Conservation (phyloP, 2,113 vertebrate species). For the Anoplopoma fimbria region DNA sequence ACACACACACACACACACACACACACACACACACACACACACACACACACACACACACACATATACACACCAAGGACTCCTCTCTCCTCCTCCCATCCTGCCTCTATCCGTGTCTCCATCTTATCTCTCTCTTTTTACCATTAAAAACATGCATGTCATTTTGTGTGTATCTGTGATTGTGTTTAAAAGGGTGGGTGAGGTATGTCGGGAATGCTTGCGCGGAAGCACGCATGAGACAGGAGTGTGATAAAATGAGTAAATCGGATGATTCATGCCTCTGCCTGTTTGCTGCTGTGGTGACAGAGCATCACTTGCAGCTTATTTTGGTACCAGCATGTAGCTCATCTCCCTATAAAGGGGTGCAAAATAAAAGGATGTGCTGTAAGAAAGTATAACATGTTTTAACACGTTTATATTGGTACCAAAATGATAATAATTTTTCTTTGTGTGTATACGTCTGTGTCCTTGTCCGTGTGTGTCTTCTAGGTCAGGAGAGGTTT, state of each 20-base stretch:
- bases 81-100: background rate
- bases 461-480: background rate
- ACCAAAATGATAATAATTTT: background rate
- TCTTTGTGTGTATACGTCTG: background rate
- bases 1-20: background rate
- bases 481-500: constrained; percentile 87
- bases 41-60: constrained; percentile 2
- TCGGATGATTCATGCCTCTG: background rate
- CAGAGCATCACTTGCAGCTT: background rate
- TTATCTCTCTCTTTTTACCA: constrained; percentile 11
- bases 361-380: background rate
- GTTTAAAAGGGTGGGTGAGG: background rate
- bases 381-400: background rate
- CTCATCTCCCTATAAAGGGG: background rate
- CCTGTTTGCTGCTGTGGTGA: background rate
- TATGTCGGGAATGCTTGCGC: constrained; percentile 1
- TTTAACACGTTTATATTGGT: background rate
- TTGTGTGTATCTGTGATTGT: background rate
- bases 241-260: constrained; percentile 25
- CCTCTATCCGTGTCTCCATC: background rate
- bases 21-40: constrained; percentile 14
- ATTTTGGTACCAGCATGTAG: background rate
- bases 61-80: constrained; percentile 14
- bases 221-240: background rate
- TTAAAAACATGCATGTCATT: constrained; percentile 6